Evolutionary conservation across 2,797 vertebrate genomes (phyloP).

Genomic region (Semaprochilodus insignis): DNA sequence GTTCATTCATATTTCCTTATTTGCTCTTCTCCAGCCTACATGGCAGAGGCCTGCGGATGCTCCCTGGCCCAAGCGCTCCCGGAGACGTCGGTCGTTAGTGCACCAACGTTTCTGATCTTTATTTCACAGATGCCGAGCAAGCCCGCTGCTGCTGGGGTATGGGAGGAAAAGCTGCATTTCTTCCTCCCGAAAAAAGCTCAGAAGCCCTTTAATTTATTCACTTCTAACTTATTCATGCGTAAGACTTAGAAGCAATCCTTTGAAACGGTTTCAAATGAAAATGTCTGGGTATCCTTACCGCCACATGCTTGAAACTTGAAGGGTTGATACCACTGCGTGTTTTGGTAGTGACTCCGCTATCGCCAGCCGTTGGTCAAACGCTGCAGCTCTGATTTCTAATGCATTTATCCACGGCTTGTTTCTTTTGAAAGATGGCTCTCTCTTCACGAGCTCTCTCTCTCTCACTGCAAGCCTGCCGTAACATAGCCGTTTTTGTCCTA

Average conservation of each 20-base stretch:
- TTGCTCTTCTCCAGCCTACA: conserved; percentile 16
- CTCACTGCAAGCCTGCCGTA: background rate
- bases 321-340: conserved; percentile 29
- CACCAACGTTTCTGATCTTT: conserved; percentile 8
- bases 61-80: background rate
- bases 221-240: conserved; percentile 22
- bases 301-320: conserved; percentile 22
- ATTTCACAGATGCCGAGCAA: conserved; percentile 14
- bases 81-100: background rate
- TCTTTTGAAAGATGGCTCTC: conserved; percentile 29
- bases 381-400: conserved; percentile 32
- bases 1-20: conserved; percentile 9
- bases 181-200: background rate
- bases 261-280: conserved; percentile 28
- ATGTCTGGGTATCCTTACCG: conserved; percentile 2
- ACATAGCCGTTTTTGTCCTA: background rate
- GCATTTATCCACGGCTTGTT: background rate
- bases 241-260: conserved; percentile 9
- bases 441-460: background rate
- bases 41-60: background rate
- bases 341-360: conserved; percentile 16
- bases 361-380: conserved; percentile 34
- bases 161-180: conserved; percentile 4
- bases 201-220: conserved; percentile 24
- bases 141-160: background rate